A percentile compares a stretch with the other conserved stretches of the same genome.
Conservation (phyloP, 2,113 vertebrate genomes). For the Etia nguti region DNA sequence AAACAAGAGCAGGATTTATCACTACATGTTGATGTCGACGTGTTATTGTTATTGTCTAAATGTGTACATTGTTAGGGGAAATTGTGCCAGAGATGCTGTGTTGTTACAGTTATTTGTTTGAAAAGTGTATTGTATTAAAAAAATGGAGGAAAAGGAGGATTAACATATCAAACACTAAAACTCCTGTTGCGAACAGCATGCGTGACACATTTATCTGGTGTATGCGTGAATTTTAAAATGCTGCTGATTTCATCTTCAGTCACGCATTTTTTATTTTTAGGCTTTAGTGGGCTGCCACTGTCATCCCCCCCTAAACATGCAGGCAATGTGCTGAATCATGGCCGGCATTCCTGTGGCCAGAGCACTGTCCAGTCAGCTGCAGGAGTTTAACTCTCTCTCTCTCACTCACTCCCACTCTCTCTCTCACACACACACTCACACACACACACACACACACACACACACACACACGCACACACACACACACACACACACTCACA, state of each 20-base stretch:
- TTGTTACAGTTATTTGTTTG: background rate
- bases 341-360: conserved; percentile 58
- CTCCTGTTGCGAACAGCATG: background rate
- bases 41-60: background rate
- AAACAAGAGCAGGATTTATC: background rate
- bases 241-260: background rate
- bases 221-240: background rate
- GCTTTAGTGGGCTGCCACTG: conserved; percentile 10
- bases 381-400: conserved; percentile 34
- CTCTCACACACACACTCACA: no score
- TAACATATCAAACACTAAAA: background rate
- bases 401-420: no score
- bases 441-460: background rate
- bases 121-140: background rate
- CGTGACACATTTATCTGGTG: background rate
- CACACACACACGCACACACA: no score
- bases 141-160: background rate
- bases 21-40: background rate
- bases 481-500: background rate
- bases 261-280: conserved; percentile 1
- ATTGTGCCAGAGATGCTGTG: background rate
- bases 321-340: conserved; percentile 70
- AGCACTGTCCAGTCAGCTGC: conserved; percentile 58
- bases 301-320: conserved; percentile 42
- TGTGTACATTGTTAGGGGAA: background rate